Conservation (phyloP, 2,797 vertebrate genomes). For the Amphiprion clarkii region DNA sequence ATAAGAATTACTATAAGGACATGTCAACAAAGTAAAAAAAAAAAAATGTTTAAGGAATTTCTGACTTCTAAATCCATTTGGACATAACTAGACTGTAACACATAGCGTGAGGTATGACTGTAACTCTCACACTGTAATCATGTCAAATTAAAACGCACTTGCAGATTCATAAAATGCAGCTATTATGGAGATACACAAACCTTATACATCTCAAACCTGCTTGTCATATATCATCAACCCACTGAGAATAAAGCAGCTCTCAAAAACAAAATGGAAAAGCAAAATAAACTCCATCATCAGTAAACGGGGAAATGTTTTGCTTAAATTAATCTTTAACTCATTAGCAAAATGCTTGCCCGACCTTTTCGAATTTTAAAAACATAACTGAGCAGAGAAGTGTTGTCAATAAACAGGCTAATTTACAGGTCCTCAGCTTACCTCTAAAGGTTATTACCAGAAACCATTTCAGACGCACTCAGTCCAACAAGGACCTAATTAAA, state of each 20-base stretch:
- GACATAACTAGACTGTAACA: neutral
- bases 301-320: neutral
- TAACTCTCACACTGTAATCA: neutral
- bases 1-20: too few relatives aligned
- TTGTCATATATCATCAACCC: neutral
- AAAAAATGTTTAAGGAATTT: too few relatives aligned
- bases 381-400: slow-evolving; percentile 3
- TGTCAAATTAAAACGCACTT: slow-evolving; percentile 10
- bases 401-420: slow-evolving; percentile 33
- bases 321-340: slow-evolving; percentile 2
- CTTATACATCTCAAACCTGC: too few relatives aligned
- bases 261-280: neutral
- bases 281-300: neutral
- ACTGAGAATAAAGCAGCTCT: neutral
- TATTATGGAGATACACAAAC: too few relatives aligned
- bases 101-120: neutral
- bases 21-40: too few relatives aligned
- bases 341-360: neutral
- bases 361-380: slow-evolving; percentile 7
- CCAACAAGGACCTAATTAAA: slow-evolving; percentile 67
- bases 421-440: slow-evolving; percentile 25
- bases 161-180: slow-evolving; percentile 7
- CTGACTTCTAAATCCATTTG: neutral
- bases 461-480: slow-evolving; percentile 32
- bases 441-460: slow-evolving; percentile 49